phyloP scores from a whole-genome alignment of 2,113 vertebrate species.

The Acanthochromis polyacanthus region DNA sequence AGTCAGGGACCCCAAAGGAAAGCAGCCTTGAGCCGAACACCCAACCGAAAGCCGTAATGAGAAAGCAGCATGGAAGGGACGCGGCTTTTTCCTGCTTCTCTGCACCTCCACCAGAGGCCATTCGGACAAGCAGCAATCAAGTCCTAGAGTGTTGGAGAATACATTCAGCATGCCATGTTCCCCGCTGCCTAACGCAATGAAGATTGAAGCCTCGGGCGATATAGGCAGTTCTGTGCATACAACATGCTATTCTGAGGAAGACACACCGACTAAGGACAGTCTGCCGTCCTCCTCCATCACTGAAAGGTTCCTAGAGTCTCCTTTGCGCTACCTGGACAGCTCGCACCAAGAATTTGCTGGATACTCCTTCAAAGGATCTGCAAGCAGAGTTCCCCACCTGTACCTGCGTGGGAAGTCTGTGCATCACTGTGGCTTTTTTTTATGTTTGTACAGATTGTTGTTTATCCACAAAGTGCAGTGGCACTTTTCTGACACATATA shows the following conservation, averaged over 20 bases:
- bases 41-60: constrained; percentile 39
- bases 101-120: constrained; percentile 53
- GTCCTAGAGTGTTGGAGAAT: constrained; percentile 65
- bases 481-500: constrained; percentile 3
- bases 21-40: constrained; percentile 51
- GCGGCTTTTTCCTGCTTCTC: constrained; percentile 25
- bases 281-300: constrained; percentile 90
- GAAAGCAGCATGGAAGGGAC: constrained; percentile 22
- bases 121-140: constrained; percentile 72
- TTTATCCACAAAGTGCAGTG: constrained; percentile 1
- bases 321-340: constrained; percentile 94
- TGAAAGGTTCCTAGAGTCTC: constrained; percentile 97
- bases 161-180: constrained; percentile 79
- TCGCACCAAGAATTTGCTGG: constrained; percentile 95
- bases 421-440: neutral
- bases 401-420: constrained; percentile 92
- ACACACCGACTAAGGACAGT: constrained; percentile 92
- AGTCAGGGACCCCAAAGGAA: constrained; percentile 59
- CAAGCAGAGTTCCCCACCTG: constrained; percentile 94
- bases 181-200: constrained; percentile 90
- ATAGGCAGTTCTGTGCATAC: constrained; percentile 97
- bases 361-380: constrained; percentile 92
- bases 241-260: constrained; percentile 88
- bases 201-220: constrained; percentile 93
- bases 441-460: neutral